Percentiles rank a stretch among this genome's conserved stretches.
Conservation (phyloP, 1,140 invertebrate species). For the Dinoponera quadriceps region DNA sequence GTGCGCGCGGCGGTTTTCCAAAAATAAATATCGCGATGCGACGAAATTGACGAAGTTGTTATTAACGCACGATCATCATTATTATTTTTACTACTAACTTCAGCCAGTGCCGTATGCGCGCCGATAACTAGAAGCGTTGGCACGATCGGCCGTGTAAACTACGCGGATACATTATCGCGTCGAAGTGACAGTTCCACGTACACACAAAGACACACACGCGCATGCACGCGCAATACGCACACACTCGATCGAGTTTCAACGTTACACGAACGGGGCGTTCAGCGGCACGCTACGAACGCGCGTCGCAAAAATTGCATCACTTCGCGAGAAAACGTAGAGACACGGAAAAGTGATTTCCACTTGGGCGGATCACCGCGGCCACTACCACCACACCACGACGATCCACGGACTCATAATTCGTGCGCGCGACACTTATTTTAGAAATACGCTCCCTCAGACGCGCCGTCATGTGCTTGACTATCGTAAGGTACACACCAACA, state of each 20-base stretch:
- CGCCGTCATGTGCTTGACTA: slow-evolving; percentile 1
- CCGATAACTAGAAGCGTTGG: neutral
- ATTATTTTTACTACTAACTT: neutral
- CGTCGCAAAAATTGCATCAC: slow-evolving; percentile 44
- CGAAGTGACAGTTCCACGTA: neutral
- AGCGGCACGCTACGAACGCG: neutral
- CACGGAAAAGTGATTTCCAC: slow-evolving; percentile 16
- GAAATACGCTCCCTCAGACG: slow-evolving; percentile 3
- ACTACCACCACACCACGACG: neutral
- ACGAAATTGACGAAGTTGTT: neutral
- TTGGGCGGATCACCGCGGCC: slow-evolving; percentile 8
- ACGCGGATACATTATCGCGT: slow-evolving; percentile 13
- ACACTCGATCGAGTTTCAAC: no score
- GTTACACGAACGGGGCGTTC: no score
- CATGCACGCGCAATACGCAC: no score
- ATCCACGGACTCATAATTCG: neutral
- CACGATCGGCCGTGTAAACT: slow-evolving; percentile 5
- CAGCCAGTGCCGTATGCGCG: neutral
- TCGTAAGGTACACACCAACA: slow-evolving; percentile 5
- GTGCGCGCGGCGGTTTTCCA: slow-evolving; percentile 27
- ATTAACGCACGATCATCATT: no score
- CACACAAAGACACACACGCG: neutral
- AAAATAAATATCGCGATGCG: slow-evolving; percentile 20
- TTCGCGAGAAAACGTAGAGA: slow-evolving; percentile 26
- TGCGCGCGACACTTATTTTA: slow-evolving; percentile 41